Base-by-base conservation (phyloP, 1,140 invertebrate genomes). In the Panonychus citri region DNA sequence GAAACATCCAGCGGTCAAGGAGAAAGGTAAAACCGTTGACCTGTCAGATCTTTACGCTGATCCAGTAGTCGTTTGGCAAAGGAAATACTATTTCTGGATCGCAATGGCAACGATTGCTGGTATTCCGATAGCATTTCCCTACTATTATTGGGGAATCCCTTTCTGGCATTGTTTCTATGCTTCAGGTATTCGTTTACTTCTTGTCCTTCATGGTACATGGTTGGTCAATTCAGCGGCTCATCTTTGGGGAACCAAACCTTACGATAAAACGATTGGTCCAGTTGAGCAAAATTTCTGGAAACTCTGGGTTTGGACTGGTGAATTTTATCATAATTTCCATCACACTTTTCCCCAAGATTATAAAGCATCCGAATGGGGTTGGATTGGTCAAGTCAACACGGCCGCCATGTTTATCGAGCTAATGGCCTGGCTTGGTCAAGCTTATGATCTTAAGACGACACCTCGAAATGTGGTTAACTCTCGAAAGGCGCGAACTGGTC, bases 281-380 rank as follows among this genome's bases (percentile, higher is more conserved):
- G 65, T 68, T 4, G 71, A 77, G 43, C 43, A 46, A 7, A 46
- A 46, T 7, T 46, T 46, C 19, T 46, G 43, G 43, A 46, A 46
- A 19, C 15, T 46, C 19, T 24, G n/a, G 3, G 21, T 21, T 19
- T 46, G 15, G 8, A n/a, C 21, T 10, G 49, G 49, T 51, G 49
- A 51, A 51, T 17, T 26, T 25, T 51, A 28, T 51, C 80, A 94
- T 67, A 94, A 94, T 69, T 95, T 90, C 69, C 90, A 95, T 67
- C 89, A 95, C 70, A 81, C 83, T 0, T 95, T 95, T 72, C 90
- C 91, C 0, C 85, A 85, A 78, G 90, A 95, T 66, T 90, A 90
- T 74, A 83, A 85, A 66, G 80, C 84, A 3, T 75, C 82, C 3
- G 84, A 87, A 66, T 72, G 85, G 0, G 83, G 86, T 42, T 85